Evolutionary conservation across 2,888 invertebrate genomes (phyloP).

Genomic region (Cephus sareptanus): DNA sequence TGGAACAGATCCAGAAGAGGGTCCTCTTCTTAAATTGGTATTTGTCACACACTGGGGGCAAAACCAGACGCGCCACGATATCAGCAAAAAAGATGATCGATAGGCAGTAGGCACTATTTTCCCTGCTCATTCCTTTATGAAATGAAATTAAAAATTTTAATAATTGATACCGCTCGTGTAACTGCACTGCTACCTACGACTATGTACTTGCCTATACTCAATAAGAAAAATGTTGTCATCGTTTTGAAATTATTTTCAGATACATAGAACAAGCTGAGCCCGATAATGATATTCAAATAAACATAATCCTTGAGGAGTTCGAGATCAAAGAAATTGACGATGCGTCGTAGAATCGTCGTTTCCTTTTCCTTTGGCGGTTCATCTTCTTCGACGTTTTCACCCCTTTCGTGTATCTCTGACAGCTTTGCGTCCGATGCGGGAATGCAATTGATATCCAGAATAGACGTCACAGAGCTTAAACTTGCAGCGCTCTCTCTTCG

Average conservation of each 20-base stretch:
- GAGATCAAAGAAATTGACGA: conserved; percentile 77
- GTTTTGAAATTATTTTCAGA: conserved; percentile 82
- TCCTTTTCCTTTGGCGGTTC: neutral
- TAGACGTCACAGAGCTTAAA: conserved; percentile 38
- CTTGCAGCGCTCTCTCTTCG: conserved; percentile 43
- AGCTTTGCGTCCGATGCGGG: neutral
- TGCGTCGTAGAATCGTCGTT: conserved; percentile 69
- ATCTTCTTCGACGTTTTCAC: conserved; percentile 69
- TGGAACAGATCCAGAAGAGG: conserved; percentile 78
- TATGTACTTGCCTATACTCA: conserved; percentile 69
- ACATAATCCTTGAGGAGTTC: conserved; percentile 79
- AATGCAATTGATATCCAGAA: neutral
- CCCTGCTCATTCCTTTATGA: conserved; percentile 66
- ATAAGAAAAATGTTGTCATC: conserved; percentile 78
- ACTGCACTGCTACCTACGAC: neutral
- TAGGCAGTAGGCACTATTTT: conserved; percentile 78
- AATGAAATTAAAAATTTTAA: neutral
- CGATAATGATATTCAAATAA: conserved; percentile 79
- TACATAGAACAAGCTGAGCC: conserved; percentile 79
- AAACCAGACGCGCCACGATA: conserved; percentile 76
- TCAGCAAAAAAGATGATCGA: conserved; percentile 82
- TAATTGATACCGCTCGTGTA: neutral
- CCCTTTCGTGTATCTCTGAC: conserved; percentile 13
- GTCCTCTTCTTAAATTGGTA: conserved; percentile 75
- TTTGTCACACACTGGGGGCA: conserved; percentile 81